Conservation (phyloP, 2,888 invertebrate species). For the Bembecia ichneumoniformis region DNA sequence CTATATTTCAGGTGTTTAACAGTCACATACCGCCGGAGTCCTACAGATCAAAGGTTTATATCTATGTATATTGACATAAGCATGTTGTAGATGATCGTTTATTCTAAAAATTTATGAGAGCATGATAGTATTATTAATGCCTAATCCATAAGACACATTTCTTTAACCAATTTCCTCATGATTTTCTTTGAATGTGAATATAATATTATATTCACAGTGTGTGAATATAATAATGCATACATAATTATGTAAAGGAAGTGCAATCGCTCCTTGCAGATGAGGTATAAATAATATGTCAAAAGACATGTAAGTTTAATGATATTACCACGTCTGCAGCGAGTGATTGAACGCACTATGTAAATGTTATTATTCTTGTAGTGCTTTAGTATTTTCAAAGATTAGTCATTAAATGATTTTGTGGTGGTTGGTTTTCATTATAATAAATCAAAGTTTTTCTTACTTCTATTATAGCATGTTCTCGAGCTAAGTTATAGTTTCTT, state of each 20-base stretch:
- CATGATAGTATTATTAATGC: neutral
- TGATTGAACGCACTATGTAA: too few species aligned
- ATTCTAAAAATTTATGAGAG: conserved; percentile 11
- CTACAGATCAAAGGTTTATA: conserved; percentile 92
- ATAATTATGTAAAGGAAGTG: neutral
- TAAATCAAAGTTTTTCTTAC: too few species aligned
- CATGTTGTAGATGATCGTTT: conserved; percentile 58
- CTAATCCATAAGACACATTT: neutral
- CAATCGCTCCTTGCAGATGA: neutral
- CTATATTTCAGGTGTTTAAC: conserved; percentile 90
- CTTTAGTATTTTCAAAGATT: too few species aligned
- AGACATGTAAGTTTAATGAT: neutral
- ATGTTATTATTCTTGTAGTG: too few species aligned
- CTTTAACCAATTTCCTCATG: neutral
- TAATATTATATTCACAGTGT: too few species aligned
- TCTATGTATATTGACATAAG: conserved; percentile 68
- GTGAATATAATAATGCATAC: neutral
- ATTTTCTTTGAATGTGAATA: too few species aligned
- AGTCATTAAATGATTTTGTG: too few species aligned
- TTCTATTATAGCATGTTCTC: too few species aligned
- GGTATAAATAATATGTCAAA: neutral
- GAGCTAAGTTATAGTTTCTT: too few species aligned
- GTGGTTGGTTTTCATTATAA: too few species aligned
- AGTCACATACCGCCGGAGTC: conserved; percentile 95
- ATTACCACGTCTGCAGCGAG: too few species aligned